Evolutionary conservation across 37 sponge, comb jelly and placozoan genomes (phyloP), one percentile per base, ranked within the genome.

Genomic region (Corticium candelabrum): DNA sequence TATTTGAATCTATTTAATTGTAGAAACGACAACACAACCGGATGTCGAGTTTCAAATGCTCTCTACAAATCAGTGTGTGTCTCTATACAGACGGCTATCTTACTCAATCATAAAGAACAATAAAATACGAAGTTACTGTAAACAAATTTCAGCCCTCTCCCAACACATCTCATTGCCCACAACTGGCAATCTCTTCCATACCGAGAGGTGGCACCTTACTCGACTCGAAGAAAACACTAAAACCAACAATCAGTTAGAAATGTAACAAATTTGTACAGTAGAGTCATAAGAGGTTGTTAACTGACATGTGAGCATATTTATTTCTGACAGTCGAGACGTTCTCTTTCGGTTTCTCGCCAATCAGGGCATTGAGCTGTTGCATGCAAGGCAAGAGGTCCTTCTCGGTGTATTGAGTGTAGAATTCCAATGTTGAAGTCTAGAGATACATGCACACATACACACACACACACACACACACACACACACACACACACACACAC

Each of bases 291-390:
- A n/a, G n/a, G n/a, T n/a, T 38, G 11, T 68, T 2, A 29, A 34
- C 94, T 93, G 82, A 93, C 91, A 81, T 82, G 41, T 96, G 96
- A 3, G 93, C 90, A 70, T 96, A 96, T 67, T 96, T 96, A 78
- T 79, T 96, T 57, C 92, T 77, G 68, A 96, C 95, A 35, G 89
- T 90, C 41, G 41, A 37, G 35, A 84, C 79, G 74, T 82, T 57
- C 0, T 80, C 80, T 35, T 81, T 69, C 0, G 89, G 80, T 0
- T 76, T 56, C 57, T 89, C 86, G 38, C 57, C 78, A 68, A 94
- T 41, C 68, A 94, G 77, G 15, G 72, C 68, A 74, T 91, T 94
- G 3, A 98, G 82, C 35, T 84, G 85, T 57, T 91, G 40, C 0
- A 74, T 93, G 15, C 81, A 38, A 2, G 90, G 89, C 0, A 92